Conservation (phyloP, 30 jellyfish, hydroid and myxozoan genomes). For the Turritopsis rubra region DNA sequence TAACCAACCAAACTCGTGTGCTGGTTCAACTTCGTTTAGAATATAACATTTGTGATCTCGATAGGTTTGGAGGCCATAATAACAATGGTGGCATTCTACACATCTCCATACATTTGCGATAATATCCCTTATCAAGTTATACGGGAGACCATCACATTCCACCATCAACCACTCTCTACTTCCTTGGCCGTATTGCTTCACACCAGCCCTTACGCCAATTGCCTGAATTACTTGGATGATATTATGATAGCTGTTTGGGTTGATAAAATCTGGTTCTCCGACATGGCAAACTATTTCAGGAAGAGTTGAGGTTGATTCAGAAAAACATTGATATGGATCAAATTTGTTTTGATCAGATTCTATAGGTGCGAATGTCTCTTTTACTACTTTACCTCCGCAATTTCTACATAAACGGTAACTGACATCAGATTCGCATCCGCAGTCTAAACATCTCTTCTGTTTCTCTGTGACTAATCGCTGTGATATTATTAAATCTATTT, state of each 20-base stretch:
- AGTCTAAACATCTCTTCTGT: neutral
- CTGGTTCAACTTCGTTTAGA: neutral
- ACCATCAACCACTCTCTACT: neutral
- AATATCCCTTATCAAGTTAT: slow-evolving; percentile 7
- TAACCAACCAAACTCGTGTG: neutral
- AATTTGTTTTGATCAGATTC: neutral
- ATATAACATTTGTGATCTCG: neutral
- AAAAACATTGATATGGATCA: neutral
- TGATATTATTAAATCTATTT: neutral
- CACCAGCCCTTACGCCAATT: slow-evolving; percentile 5
- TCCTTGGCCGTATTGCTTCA: slow-evolving; percentile 7
- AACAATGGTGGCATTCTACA: neutral
- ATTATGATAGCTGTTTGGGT: slow-evolving; percentile 1
- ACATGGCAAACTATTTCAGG: too few relatives aligned
- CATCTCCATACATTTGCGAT: neutral
- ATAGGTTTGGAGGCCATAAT: neutral
- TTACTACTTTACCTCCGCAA: neutral
- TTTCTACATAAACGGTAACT: neutral
- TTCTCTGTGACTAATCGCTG: neutral
- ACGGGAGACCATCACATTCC: slow-evolving; percentile 8
- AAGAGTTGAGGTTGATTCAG: too few relatives aligned
- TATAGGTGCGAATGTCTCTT: neutral
- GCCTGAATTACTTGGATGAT: neutral
- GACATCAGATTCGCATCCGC: neutral
- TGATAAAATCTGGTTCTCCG: slow-evolving; percentile 9